Evolutionary conservation across 2,113 vertebrate genomes (phyloP), one percentile per base, ranked within the genome.

Genomic region (Lutjanus erythropterus): DNA sequence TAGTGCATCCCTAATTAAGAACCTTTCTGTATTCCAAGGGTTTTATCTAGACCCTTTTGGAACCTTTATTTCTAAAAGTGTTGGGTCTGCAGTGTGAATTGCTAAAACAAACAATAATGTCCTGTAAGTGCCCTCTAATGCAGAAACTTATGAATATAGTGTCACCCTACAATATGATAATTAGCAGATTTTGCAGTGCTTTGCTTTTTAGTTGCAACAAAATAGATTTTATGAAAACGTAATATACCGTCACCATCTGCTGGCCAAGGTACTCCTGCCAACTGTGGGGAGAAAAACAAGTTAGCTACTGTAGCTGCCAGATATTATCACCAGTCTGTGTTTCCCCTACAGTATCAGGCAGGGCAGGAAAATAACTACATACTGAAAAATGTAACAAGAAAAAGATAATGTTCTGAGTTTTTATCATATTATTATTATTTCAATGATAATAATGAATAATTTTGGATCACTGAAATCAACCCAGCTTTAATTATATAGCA

Each of bases 231-330:
- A 58, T 9, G 50, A 23, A 67, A 59, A 88, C 71, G 2, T 64
- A 56, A 86, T 84, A 53, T 67, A 27, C 39, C 18, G 6, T 52
- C 55, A 75, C 70, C 69, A 86, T 86, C 85, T 88, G 85, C 69
- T 81, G 72, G 37, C 37, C 29, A 27, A 37, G 33, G 50, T 46
- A 31, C 37, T 39, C 33, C 69, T 84, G 76, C 75, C 80, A 86
- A 71, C 53, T 67, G 56, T 11, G 19, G 23, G 42, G 31, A 44
- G 58, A 47, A 70, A 79, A 88, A 60, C 35, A 61, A 72, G 61
- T 72, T 83, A 77, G 64, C 55, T 37, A 15, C 37, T 50, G 47
- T 42, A 33, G 59, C 82, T 81, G 82, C 80, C 80, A 77, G 72
- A 73, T 71, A 49, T 64, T 72, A 56, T 76, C 71, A 64, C 9